A percentile compares a stretch with the other conserved stretches of the same genome.
phyloP scores from a whole-genome alignment of 2,888 invertebrate species.

The Formica aserva region DNA sequence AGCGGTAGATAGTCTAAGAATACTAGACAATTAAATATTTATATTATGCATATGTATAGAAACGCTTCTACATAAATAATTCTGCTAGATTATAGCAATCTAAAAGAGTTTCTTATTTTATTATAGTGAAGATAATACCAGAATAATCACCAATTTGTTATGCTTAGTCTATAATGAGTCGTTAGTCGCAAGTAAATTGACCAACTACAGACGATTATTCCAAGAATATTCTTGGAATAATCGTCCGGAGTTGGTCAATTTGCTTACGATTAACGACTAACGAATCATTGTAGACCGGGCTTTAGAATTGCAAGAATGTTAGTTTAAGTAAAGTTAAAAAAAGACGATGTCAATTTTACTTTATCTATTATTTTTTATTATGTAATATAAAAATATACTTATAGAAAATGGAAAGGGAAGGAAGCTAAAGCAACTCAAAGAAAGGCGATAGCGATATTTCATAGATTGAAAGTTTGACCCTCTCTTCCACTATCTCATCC shows the following conservation, averaged over 20 bases:
- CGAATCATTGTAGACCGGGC: no score
- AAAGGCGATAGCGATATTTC: slow-evolving; percentile 17
- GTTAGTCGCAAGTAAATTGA: no score
- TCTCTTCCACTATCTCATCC: slow-evolving; percentile 7
- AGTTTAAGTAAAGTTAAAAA: background rate
- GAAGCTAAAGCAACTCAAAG: slow-evolving; percentile 32
- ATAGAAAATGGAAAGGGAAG: slow-evolving; percentile 24
- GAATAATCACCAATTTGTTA: background rate
- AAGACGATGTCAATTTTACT: background rate
- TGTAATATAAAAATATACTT: background rate
- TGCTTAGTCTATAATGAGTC: no score
- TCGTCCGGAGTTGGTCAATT: no score
- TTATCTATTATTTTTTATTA: background rate
- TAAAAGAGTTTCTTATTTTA: background rate
- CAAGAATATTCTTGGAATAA: no score
- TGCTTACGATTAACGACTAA: no score
- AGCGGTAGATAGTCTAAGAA: background rate
- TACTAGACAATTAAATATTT: background rate
- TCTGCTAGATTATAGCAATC: background rate
- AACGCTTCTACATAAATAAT: background rate
- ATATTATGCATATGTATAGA: background rate
- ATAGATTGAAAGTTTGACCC: slow-evolving; percentile 26
- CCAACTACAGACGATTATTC: no score
- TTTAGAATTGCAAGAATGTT: background rate
- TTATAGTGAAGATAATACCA: no score